Conservation (phyloP, 2,113 vertebrate genomes). For the Aplodontia rufa region DNA sequence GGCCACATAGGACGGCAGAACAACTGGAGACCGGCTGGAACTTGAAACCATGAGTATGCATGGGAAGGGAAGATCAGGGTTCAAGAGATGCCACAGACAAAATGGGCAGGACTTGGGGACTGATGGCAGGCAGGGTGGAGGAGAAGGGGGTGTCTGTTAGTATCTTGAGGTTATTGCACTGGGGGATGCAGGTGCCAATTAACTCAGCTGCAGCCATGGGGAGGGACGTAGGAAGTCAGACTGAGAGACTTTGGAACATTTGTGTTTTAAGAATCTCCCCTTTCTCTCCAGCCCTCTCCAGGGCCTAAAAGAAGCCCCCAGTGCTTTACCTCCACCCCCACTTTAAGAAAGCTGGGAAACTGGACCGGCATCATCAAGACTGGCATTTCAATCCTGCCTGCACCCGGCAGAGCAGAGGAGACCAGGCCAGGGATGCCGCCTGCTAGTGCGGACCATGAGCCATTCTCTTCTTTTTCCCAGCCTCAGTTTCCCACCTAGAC, state of each 20-base stretch:
- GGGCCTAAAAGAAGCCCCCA: background rate
- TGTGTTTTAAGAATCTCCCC: background rate
- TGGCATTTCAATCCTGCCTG: background rate
- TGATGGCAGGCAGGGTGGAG: background rate
- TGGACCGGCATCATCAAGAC: too few species aligned
- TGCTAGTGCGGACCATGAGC: background rate
- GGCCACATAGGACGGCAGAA: background rate
- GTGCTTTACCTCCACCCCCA: background rate
- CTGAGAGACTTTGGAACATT: background rate
- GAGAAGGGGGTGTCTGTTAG: background rate
- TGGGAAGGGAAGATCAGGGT: background rate
- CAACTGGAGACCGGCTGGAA: background rate
- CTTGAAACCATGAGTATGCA: accelerated
- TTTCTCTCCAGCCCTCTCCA: background rate
- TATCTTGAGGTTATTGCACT: background rate
- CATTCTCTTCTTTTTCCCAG: background rate
- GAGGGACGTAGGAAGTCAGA: background rate
- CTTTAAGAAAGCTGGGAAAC: background rate
- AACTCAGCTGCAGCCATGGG: background rate
- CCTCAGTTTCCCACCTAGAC: background rate
- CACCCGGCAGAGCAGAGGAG: background rate
- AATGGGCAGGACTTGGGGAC: background rate
- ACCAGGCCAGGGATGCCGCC: background rate
- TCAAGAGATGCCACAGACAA: background rate
- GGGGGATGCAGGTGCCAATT: background rate